A percentile compares a stretch with the other conserved stretches of the same genome.
Conservation (phyloP, 2,888 invertebrate genomes). For the Hypomecis atomaria region DNA sequence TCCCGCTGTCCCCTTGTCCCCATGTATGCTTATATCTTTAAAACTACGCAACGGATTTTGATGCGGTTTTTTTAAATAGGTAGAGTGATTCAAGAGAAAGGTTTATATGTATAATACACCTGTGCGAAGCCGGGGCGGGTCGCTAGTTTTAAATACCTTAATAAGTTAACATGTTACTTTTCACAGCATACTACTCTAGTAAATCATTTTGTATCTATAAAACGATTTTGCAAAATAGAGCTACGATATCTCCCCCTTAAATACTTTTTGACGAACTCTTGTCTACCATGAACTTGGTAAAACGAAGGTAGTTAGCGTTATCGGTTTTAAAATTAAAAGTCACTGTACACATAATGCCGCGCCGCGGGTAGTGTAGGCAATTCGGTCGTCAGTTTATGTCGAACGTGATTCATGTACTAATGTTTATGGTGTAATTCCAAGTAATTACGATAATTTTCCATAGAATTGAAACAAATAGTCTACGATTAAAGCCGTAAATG, state of each 20-base stretch:
- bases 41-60: too few species aligned
- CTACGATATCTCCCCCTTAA: background rate
- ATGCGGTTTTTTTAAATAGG: too few species aligned
- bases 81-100: too few species aligned
- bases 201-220: too few species aligned
- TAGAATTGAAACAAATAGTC: conserved; percentile 10
- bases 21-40: too few species aligned
- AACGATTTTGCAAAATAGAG: too few species aligned
- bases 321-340: background rate
- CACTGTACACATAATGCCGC: background rate
- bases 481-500: conserved; percentile 8
- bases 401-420: conserved; percentile 6
- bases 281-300: conserved; percentile 2
- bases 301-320: background rate
- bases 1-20: too few species aligned
- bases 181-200: too few species aligned
- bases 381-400: background rate
- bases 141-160: too few species aligned
- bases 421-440: conserved; percentile 9
- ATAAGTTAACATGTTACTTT: too few species aligned
- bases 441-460: conserved; percentile 24
- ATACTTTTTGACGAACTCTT: conserved; percentile 9
- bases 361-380: background rate
- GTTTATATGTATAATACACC: too few species aligned
- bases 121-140: too few species aligned